Evolutionary conservation across 2,888 invertebrate genomes (phyloP).

Genomic region (Globia sparganii): DNA sequence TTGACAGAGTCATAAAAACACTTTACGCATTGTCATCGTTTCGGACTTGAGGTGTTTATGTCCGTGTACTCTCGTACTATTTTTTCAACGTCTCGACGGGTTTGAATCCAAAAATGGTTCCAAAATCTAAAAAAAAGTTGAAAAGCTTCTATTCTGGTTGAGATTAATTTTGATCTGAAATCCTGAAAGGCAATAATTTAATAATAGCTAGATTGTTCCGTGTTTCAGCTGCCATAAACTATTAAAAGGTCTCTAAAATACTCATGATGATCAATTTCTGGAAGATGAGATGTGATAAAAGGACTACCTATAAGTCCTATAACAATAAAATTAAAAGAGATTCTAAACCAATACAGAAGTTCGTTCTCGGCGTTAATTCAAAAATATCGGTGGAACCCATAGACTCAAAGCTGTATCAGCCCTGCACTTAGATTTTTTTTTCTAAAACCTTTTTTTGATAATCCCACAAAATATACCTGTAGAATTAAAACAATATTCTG

Average conservation of each 20-base stretch:
- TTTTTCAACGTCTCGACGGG: conserved; percentile 68
- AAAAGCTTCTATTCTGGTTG: background rate
- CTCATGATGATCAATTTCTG: background rate
- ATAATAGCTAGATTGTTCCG: too few relatives aligned
- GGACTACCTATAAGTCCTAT: background rate
- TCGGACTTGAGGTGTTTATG: conserved; percentile 77
- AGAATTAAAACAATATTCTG: conserved; percentile 83
- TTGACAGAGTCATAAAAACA: conserved; percentile 82
- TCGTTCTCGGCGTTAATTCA: too few relatives aligned
- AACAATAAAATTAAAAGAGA: too few relatives aligned
- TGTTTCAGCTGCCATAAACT: too few relatives aligned
- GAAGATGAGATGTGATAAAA: too few relatives aligned
- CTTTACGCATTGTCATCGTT: conserved; percentile 80
- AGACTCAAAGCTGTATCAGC: background rate
- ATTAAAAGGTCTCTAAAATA: too few relatives aligned
- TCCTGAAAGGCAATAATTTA: background rate
- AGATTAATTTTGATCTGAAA: background rate
- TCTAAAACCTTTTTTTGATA: conserved; percentile 10
- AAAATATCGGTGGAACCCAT: conserved; percentile 41
- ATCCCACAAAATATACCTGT: conserved; percentile 81
- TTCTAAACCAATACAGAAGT: too few relatives aligned
- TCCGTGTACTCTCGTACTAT: conserved; percentile 63
- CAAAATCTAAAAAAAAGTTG: conserved; percentile 7
- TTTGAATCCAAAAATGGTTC: conserved; percentile 54
- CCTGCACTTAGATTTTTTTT: conserved; percentile 36